A percentile compares a stretch with the other conserved stretches of the same genome.
These are phyloP conservation scores for Uloborus diversus DNA, from an alignment of 1,140 invertebrate species.

Conservation along the genomic window DNA sequence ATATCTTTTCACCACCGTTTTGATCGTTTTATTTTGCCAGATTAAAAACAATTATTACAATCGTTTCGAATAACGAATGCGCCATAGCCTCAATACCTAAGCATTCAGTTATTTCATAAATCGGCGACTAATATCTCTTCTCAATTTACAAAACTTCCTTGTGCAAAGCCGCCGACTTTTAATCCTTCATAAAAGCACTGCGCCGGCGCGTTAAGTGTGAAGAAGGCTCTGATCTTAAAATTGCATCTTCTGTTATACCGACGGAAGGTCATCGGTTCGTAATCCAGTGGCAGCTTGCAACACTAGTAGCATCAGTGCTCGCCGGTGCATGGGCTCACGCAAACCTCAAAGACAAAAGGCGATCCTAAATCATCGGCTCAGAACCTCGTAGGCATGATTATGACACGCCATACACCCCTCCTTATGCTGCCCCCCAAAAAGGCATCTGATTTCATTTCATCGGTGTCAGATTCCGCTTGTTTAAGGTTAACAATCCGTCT, in stretches of 20 bases:
- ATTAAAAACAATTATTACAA: too few relatives aligned
- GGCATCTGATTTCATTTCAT: too few relatives aligned
- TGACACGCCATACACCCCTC: not conserved
- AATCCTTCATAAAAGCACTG: not conserved
- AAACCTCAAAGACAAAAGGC: slow-evolving; percentile 38
- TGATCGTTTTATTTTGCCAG: too few relatives aligned
- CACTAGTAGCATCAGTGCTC: not conserved
- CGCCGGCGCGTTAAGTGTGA: not conserved
- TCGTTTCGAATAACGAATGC: too few relatives aligned
- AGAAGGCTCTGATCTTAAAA: too few relatives aligned
- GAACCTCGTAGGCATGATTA: not conserved
- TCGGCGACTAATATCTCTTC: slow-evolving; percentile 29
- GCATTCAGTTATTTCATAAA: slow-evolving; percentile 8
- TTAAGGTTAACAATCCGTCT: too few relatives aligned
- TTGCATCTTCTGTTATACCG: not conserved
- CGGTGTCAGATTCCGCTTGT: too few relatives aligned
- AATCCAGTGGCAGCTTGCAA: slow-evolving; percentile 22
- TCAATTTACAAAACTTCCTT: slow-evolving; percentile 16
- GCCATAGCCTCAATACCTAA: too few relatives aligned
- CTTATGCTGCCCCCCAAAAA: too few relatives aligned
- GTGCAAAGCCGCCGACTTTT: slow-evolving; percentile 6
- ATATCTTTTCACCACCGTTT: too few relatives aligned
- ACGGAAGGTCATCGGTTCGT: slow-evolving; percentile 34
- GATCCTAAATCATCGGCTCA: slow-evolving; percentile 46
- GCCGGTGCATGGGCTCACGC: slow-evolving; percentile 13